Conservation (phyloP, 2,113 vertebrate genomes). For the Forbesichthys papilliferus region DNA sequence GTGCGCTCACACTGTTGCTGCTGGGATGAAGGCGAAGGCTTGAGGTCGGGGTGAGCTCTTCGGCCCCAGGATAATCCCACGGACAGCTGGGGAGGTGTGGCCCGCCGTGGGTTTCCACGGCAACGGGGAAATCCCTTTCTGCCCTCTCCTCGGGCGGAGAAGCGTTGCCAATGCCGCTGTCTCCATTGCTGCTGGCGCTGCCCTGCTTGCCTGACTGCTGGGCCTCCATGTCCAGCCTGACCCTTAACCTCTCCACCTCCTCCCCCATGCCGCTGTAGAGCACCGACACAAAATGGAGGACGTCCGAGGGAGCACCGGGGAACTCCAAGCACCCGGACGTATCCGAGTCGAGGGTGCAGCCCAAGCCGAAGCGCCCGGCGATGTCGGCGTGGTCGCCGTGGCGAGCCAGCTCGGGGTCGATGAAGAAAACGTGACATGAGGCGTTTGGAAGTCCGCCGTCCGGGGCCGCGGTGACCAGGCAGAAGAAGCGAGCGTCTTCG, state of each 20-base stretch:
- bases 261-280: conserved; percentile 92
- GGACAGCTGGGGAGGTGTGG: conserved; percentile 78
- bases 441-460: conserved; percentile 76
- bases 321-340: conserved; percentile 89
- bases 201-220: conserved; percentile 77
- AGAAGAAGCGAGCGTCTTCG: conserved; percentile 90
- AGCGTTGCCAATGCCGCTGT: conserved; percentile 89
- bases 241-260: conserved; percentile 85
- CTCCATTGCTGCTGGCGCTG: conserved; percentile 90
- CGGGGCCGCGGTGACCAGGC: conserved; percentile 88
- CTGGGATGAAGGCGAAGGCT: conserved; percentile 39
- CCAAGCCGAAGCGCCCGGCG: conserved; percentile 86
- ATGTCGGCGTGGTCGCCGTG: conserved; percentile 89
- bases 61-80: conserved; percentile 78
- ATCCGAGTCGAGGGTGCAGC: conserved; percentile 90
- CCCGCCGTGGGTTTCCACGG: conserved; percentile 75
- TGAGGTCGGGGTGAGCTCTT: conserved; percentile 67
- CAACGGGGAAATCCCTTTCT: conserved; percentile 84
- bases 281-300: conserved; percentile 91
- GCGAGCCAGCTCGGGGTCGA: conserved; percentile 89
- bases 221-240: conserved; percentile 83
- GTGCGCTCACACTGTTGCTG: conserved; percentile 37
- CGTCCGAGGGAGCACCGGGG: conserved; percentile 84
- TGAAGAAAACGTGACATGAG: conserved; percentile 94
- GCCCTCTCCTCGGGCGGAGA: conserved; percentile 87